Percentiles rank a stretch among this genome's conserved stretches.
These are phyloP conservation scores for Antheraea assamensis DNA, from an alignment of 2,888 invertebrate species.

Conservation along the genomic window DNA sequence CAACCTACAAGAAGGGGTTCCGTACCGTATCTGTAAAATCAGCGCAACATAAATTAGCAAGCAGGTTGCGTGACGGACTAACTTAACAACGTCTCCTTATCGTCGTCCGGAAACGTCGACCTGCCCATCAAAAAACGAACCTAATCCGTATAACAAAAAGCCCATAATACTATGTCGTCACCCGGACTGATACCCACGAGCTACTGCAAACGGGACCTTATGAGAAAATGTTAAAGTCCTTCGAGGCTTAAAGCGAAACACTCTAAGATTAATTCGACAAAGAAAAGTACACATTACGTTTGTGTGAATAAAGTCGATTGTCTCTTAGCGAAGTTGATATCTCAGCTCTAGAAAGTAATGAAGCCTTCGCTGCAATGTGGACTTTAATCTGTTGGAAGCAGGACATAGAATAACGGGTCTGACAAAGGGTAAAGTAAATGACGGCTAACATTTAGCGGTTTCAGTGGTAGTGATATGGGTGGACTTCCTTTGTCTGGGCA, in stretches of 20 bases:
- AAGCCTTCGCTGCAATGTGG: slow-evolving; percentile 55
- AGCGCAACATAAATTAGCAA: slow-evolving; percentile 80
- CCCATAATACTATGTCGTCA: slow-evolving; percentile 52
- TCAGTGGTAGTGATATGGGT: slow-evolving; percentile 78
- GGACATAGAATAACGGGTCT: slow-evolving; percentile 20
- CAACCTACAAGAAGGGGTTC: slow-evolving; percentile 52
- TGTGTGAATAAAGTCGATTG: slow-evolving; percentile 81
- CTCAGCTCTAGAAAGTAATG: slow-evolving; percentile 73
- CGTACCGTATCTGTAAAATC: slow-evolving; percentile 72
- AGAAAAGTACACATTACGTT: slow-evolving; percentile 78
- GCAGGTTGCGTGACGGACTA: slow-evolving; percentile 79
- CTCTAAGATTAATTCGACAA: slow-evolving; percentile 28
- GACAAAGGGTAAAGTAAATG: slow-evolving; percentile 65
- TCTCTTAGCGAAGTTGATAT: slow-evolving; percentile 81
- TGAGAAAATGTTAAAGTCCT: slow-evolving; percentile 27
- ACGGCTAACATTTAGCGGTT: slow-evolving; percentile 76
- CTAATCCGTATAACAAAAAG: slow-evolving; percentile 54
- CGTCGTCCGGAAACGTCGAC: slow-evolving; percentile 69
- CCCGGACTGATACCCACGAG: slow-evolving; percentile 35
- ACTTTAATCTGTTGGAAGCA: slow-evolving; percentile 47
- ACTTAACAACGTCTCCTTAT: slow-evolving; percentile 78
- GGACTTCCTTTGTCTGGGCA: slow-evolving; percentile 81
- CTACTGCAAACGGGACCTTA: slow-evolving; percentile 58
- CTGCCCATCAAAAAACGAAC: slow-evolving; percentile 49
- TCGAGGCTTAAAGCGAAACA: background rate